A percentile compares a stretch with the other conserved stretches of the same genome.
Conservation (phyloP, 2,797 vertebrate species). For the Rallus crepitans region DNA sequence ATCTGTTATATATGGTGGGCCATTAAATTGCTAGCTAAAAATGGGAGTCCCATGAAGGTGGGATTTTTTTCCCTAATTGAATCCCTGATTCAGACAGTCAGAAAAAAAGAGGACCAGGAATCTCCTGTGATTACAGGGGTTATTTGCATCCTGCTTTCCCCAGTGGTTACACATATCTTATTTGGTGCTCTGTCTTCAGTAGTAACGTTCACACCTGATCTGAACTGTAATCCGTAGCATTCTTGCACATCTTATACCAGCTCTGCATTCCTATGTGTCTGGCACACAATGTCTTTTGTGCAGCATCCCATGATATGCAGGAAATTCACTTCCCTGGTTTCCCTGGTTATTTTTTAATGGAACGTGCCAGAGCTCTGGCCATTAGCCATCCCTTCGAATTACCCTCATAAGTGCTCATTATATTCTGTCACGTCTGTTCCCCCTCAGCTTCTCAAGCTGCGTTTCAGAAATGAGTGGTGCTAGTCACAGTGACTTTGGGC, state of each 20-base stretch:
- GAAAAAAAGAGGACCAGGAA: neutral
- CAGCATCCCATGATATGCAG: neutral
- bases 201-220: neutral
- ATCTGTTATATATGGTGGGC: neutral
- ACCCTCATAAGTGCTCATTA: neutral
- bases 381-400: neutral
- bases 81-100: neutral
- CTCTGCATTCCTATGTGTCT: neutral
- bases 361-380: neutral
- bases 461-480: constrained; percentile 10
- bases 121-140: neutral
- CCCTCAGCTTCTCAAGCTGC: neutral
- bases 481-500: neutral
- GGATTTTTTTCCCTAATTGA: neutral
- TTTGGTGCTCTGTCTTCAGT: neutral
- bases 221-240: neutral
- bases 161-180: neutral
- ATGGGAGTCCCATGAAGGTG: neutral
- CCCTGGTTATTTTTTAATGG: neutral
- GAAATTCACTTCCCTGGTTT: constrained; percentile 21
- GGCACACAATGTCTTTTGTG: neutral
- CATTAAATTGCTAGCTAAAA: neutral
- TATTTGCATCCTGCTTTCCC: neutral
- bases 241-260: neutral
- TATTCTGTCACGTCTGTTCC: neutral